phyloP scores from a whole-genome alignment of 92 coral and sea anemone genomes.

The Porites rus region DNA sequence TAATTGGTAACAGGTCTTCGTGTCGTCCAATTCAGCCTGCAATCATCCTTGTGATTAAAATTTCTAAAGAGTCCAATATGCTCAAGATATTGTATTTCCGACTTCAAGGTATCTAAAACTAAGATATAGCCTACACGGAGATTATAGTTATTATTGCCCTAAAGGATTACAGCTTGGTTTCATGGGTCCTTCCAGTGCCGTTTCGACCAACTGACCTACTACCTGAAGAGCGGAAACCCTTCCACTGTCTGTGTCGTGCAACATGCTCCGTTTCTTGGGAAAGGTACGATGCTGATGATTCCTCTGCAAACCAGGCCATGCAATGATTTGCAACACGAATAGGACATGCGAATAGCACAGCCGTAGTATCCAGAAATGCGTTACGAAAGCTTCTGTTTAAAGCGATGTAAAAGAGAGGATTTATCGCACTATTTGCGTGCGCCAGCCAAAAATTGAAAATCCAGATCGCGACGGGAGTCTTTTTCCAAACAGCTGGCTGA shows the following conservation, averaged over 20 bases:
- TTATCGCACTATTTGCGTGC: constrained; percentile 80
- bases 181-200: background rate
- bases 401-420: constrained; percentile 63
- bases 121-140: no score
- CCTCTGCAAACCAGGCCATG: background rate
- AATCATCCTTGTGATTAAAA: no score
- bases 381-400: constrained; percentile 64
- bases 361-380: constrained; percentile 32
- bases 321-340: constrained; percentile 7
- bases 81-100: no score
- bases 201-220: background rate
- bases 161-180: constrained; percentile 13
- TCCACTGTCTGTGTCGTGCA: background rate
- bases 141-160: no score
- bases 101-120: no score
- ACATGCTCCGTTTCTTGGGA: background rate
- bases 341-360: background rate
- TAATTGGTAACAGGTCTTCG: no score
- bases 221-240: constrained; percentile 11
- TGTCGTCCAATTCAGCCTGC: no score
- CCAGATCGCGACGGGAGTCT: constrained; percentile 5
- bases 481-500: background rate
- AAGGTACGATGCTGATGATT: background rate
- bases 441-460: constrained; percentile 56
- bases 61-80: no score